phyloP scores from a whole-genome alignment of 2,113 vertebrate genomes.

The Taurulus bubalis region DNA sequence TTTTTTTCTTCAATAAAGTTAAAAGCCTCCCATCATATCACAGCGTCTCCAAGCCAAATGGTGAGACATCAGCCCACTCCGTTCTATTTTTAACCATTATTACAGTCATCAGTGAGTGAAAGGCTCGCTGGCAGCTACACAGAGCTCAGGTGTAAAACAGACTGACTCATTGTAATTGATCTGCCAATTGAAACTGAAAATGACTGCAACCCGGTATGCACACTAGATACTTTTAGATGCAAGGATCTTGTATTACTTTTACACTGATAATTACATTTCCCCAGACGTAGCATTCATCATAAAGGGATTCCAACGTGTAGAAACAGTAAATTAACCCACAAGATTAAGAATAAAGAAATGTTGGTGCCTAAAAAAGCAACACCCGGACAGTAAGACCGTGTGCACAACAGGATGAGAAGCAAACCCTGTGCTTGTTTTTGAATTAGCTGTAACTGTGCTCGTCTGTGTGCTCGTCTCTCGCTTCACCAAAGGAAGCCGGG shows the following conservation, averaged over 20 bases:
- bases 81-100: conserved; percentile 68
- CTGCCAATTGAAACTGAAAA: conserved; percentile 25
- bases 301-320: not conserved
- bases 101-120: conserved; percentile 59
- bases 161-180: conserved; percentile 39
- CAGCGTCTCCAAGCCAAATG: conserved; percentile 47
- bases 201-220: no score
- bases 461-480: conserved; percentile 22
- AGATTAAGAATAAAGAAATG: not conserved
- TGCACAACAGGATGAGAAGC: no score
- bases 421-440: conserved; percentile 24
- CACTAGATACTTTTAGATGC: not conserved
- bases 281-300: not conserved
- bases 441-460: conserved; percentile 8
- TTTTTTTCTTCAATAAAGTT: conserved; percentile 36
- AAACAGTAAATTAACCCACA: not conserved
- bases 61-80: conserved; percentile 49
- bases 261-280: not conserved
- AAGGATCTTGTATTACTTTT: not conserved
- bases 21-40: conserved; percentile 46
- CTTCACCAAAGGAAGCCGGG: conserved; percentile 18
- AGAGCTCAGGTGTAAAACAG: conserved; percentile 54
- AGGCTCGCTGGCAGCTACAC: conserved; percentile 43
- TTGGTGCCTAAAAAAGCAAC: conserved; percentile 11
- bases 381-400: conserved; percentile 9